Conservation (phyloP, 1,140 invertebrate genomes). For the Drosophila burlai region DNA sequence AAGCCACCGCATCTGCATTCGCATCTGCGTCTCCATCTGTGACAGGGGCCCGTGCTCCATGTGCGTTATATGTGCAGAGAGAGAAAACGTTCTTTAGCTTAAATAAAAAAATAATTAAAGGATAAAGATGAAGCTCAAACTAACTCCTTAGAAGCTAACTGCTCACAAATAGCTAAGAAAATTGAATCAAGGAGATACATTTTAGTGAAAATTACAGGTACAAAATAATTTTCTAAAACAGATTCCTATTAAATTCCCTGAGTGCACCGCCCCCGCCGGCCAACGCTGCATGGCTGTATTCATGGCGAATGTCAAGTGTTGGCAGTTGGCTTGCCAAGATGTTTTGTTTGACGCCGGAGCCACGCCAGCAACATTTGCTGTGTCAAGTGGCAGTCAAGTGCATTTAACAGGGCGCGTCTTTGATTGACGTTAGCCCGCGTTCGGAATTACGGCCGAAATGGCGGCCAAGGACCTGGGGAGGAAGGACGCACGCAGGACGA, state of each 20-base stretch:
- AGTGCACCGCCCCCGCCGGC: constrained; percentile 11
- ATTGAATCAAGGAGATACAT: background rate
- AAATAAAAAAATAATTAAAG: background rate
- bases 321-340: constrained; percentile 71
- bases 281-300: constrained; percentile 33
- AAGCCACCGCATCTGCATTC: constrained; percentile 62
- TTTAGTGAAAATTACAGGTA: background rate
- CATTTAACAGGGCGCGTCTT: constrained; percentile 72
- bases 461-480: constrained; percentile 10
- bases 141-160: background rate
- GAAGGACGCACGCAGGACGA: background rate
- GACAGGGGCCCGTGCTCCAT: constrained; percentile 42
- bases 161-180: background rate
- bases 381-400: constrained; percentile 80
- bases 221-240: background rate
- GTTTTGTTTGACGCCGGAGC: constrained; percentile 66
- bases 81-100: background rate
- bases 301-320: constrained; percentile 82
- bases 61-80: constrained; percentile 35
- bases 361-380: constrained; percentile 62
- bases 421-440: constrained; percentile 72
- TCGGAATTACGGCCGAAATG: constrained; percentile 26
- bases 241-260: background rate
- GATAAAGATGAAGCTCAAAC: background rate
- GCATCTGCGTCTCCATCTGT: constrained; percentile 44